These are phyloP conservation scores for Byasa hedistus DNA, from an alignment of 2,888 invertebrate genomes.

Conservation along the genomic window DNA sequence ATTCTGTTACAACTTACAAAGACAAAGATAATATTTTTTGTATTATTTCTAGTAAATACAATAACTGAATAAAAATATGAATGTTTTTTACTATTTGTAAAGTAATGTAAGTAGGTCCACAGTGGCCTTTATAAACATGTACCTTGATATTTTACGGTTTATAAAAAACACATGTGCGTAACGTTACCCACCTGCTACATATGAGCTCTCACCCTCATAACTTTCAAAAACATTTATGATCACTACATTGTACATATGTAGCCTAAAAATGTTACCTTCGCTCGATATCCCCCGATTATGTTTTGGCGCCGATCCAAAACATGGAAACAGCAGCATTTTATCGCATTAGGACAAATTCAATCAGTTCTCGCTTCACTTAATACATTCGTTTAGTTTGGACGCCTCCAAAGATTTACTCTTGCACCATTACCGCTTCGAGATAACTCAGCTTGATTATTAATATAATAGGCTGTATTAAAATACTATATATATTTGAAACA, in stretches of 20 bases:
- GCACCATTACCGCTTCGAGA: conserved; percentile 14
- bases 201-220: background rate
- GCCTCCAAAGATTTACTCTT: conserved; percentile 33
- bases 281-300: conserved; percentile 44
- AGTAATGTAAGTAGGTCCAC: too few relatives aligned
- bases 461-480: conserved; percentile 7
- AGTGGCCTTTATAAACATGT: too few relatives aligned
- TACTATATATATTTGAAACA: background rate
- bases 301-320: conserved; percentile 53
- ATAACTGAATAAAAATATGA: too few relatives aligned
- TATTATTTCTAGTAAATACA: too few relatives aligned
- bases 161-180: too few relatives aligned
- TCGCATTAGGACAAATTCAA: conserved; percentile 38
- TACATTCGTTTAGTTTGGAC: conserved; percentile 37
- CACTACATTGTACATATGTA: conserved; percentile 4
- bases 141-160: too few relatives aligned
- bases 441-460: conserved; percentile 19
- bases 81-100: too few relatives aligned
- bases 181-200: background rate
- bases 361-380: conserved; percentile 43
- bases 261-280: conserved; percentile 41
- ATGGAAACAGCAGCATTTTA: conserved; percentile 39
- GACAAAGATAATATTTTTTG: too few relatives aligned
- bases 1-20: too few relatives aligned
- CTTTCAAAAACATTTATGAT: background rate